Conservation (phyloP, 35 echinoderm and acorn worm species). For the Hemicentrotus pulcherrimus region DNA sequence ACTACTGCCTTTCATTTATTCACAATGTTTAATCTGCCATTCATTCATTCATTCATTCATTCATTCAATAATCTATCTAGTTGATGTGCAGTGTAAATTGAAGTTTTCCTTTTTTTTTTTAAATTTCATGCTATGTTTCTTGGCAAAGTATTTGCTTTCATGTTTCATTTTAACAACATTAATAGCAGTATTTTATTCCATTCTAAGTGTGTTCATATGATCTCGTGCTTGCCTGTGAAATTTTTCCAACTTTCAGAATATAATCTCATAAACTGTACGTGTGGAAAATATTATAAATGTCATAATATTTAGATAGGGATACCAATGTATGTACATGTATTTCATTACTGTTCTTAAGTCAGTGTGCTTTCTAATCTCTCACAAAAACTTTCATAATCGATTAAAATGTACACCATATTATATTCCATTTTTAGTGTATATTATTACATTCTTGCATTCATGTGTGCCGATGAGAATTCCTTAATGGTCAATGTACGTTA, state of each 20-base stretch:
- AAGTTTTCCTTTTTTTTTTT: not conserved
- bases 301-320: too few relatives aligned
- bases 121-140: not conserved
- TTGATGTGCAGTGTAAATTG: not conserved
- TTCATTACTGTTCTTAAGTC: too few relatives aligned
- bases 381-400: too few relatives aligned
- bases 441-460: not conserved
- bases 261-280: not conserved
- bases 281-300: too few relatives aligned
- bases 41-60: not conserved
- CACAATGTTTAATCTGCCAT: too few relatives aligned
- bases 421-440: not conserved
- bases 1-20: too few relatives aligned
- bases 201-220: not conserved
- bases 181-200: not conserved
- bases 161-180: too few relatives aligned
- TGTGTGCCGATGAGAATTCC: not conserved
- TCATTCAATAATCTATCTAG: not conserved
- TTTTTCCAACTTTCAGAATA: not conserved
- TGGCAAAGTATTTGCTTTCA: not conserved
- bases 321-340: too few relatives aligned
- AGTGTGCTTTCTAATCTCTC: too few relatives aligned
- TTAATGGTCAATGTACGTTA: not conserved
- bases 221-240: not conserved
- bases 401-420: not conserved